Evolutionary conservation across 1,140 invertebrate genomes (phyloP).

Genomic region (Thaumetopoea pityocampa): DNA sequence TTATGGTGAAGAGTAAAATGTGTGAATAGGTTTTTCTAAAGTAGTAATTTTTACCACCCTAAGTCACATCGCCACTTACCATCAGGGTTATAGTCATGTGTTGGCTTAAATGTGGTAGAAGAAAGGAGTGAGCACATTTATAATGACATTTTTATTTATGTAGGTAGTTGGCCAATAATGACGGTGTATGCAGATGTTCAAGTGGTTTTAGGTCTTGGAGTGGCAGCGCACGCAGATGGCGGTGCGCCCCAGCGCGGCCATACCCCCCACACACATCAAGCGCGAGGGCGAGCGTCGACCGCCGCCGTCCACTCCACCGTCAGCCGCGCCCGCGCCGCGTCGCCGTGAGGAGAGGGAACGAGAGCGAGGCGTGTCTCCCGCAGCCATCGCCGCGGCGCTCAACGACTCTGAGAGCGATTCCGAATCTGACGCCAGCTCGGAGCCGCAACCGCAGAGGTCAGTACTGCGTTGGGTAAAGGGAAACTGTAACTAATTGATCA

Average conservation of each 20-base stretch:
- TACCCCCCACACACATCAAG: constrained; percentile 44
- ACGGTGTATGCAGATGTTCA: no score
- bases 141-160: no score
- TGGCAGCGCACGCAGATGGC: constrained; percentile 67
- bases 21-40: no score
- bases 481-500: no score
- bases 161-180: no score
- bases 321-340: constrained; percentile 18
- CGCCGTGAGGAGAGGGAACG: constrained; percentile 13
- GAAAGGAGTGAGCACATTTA: not conserved
- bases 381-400: constrained; percentile 55
- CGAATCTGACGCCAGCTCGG: constrained; percentile 45
- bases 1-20: no score
- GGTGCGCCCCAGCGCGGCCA: constrained; percentile 24
- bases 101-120: no score
- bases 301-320: constrained; percentile 1
- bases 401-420: constrained; percentile 44
- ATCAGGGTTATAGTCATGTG: no score
- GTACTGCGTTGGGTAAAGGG: no score
- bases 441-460: constrained; percentile 47
- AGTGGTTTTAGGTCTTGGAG: constrained; percentile 68
- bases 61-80: no score
- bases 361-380: constrained; percentile 48
- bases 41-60: no score
- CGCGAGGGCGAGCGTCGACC: constrained; percentile 55